Evolutionary conservation across 2,113 vertebrate species (phyloP), one percentile per base, ranked within the genome.

Genomic region (Cromileptes altivelis): DNA sequence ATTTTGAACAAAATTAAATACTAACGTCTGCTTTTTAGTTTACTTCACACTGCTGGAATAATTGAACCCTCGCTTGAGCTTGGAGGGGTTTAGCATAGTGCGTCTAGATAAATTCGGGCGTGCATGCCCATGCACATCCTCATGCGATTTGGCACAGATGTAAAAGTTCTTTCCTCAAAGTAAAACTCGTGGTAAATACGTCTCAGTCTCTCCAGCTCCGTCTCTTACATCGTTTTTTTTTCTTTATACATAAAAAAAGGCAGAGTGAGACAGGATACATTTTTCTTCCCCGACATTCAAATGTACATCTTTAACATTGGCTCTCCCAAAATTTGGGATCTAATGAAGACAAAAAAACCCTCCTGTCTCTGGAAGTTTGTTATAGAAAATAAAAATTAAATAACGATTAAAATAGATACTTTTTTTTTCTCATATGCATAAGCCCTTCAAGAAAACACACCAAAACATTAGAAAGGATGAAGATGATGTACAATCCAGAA

Each of bases 91-190:
- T 74, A 86, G 82, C 82, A 68, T 64, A 92, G 82, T 85, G 75
- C 52, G 68, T 80, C 63, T 85, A 85, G 57, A 86, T 88, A 89
- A 86, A 76, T 75, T 70, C 57, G 87, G 85, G 88, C 75, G 84
- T 91, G 85, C 91, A 86, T 87, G 89, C 85, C 85, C 89, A 83
- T 85, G 89, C 90, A 91, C 88, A 82, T 82, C 85, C 87, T 90
- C 90, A 91, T 93, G 90, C 92, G 67, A 89, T 94, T 95, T 96
- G 95, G 95, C 95, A 96, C 95, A 87, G 91, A 92, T 91, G 82
- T 78, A 85, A 50, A 87, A 87, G 85, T 87, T 91, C 72, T 87
- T 85, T 87, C 86, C 73, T 89, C 57, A 76, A 71, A 86, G 82
- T 82, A 87, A 91, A 89, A 85, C 78, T 84, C 4, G 15, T 55